These are phyloP conservation scores for Sternotherus odoratus DNA, from an alignment of 2,797 vertebrate genomes.

Conservation along the genomic window DNA sequence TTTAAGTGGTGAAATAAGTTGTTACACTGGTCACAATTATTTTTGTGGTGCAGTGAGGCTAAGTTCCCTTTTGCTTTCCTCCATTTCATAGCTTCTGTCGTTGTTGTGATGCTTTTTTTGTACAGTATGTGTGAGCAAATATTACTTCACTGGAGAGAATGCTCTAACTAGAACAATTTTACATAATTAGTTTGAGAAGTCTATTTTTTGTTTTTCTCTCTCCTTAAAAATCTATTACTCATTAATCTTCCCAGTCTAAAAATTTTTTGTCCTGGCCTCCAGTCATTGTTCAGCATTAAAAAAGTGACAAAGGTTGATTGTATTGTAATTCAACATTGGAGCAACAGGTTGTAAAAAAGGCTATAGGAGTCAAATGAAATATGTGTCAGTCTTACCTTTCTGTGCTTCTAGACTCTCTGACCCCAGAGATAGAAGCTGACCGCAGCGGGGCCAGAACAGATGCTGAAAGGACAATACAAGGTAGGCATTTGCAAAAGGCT, in stretches of 20 bases:
- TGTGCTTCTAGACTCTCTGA: constrained; percentile 97
- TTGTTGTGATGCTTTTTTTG: constrained; percentile 42
- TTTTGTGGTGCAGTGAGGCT: neutral
- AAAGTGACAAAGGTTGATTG: constrained; percentile 77
- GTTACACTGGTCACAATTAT: neutral
- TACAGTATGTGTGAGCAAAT: constrained; percentile 12
- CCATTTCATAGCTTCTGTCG: neutral
- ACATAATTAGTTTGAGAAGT: constrained; percentile 64
- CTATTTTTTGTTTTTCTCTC: constrained; percentile 36
- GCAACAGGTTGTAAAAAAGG: constrained; percentile 82
- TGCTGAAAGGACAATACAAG: constrained; percentile 99
- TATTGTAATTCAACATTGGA: constrained; percentile 78
- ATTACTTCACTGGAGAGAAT: constrained; percentile 36
- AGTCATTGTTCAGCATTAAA: constrained; percentile 79
- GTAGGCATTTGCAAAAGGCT: constrained; percentile 97
- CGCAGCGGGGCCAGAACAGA: constrained; percentile 99
- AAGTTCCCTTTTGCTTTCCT: neutral
- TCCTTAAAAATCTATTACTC: constrained; percentile 66
- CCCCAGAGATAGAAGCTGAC: constrained; percentile 99
- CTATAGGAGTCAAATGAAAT: constrained; percentile 82
- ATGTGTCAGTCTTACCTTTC: constrained; percentile 93
- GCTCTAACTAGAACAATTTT: constrained; percentile 43
- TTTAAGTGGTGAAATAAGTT: constrained; percentile 27
- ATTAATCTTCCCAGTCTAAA: constrained; percentile 69
- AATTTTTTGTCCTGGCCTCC: constrained; percentile 69